Conservation (phyloP, 2,113 vertebrate species). For the Tenebrosternarchus preto region DNA sequence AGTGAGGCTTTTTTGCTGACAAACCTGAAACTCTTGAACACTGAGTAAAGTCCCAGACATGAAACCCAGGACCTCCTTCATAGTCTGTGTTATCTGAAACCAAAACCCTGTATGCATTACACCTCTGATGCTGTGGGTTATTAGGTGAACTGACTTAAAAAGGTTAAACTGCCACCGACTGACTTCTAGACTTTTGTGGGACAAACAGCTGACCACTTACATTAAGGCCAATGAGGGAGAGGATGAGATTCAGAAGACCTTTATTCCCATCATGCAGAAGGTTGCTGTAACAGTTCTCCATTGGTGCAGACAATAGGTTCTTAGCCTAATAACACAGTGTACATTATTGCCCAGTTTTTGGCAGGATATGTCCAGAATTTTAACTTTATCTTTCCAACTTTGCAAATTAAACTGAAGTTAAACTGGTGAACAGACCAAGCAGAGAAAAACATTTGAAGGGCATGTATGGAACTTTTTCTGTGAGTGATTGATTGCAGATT, state of each 20-base stretch:
- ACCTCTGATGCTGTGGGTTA: background rate
- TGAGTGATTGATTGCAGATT: background rate
- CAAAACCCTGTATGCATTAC: background rate
- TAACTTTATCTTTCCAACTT: background rate
- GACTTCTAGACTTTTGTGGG: background rate
- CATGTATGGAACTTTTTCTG: background rate
- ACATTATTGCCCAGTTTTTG: background rate
- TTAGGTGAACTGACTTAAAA: background rate
- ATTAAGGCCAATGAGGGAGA: conserved; percentile 89
- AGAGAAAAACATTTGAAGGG: background rate
- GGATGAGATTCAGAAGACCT: conserved; percentile 82
- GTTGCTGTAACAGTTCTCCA: conserved; percentile 88
- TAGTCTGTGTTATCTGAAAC: conserved; percentile 78
- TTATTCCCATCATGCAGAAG: conserved; percentile 79
- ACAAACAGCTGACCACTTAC: conserved; percentile 67
- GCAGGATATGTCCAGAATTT: background rate
- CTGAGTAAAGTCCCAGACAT: conserved; percentile 82
- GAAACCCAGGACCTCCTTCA: conserved; percentile 76
- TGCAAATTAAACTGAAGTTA: no score
- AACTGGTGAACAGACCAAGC: no score
- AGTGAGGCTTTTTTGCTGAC: conserved; percentile 74
- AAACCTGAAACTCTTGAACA: conserved; percentile 80
- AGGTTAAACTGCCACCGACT: background rate
- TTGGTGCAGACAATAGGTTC: conserved; percentile 80
- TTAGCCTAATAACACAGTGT: conserved; percentile 70